Percentiles rank a stretch among this genome's conserved stretches.
Evolutionary conservation across 2,113 vertebrate species (phyloP).

Genomic region (Lates calcarifer): DNA sequence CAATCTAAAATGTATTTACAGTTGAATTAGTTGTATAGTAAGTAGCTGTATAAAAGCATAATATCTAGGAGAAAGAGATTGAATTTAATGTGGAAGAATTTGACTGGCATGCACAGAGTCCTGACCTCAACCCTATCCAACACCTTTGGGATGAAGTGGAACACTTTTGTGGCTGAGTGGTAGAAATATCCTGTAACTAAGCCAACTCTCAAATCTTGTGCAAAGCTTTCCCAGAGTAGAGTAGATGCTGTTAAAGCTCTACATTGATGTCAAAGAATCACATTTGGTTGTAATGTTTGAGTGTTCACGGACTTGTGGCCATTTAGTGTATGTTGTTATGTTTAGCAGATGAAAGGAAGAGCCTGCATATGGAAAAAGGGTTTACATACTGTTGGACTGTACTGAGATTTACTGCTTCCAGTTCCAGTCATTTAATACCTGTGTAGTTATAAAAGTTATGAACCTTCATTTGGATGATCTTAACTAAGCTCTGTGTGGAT

Average conservation of each 20-base stretch:
- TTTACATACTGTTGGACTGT: background rate
- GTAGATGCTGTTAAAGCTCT: background rate
- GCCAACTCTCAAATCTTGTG: background rate
- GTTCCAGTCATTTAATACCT: conserved; percentile 37
- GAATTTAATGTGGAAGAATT: background rate
- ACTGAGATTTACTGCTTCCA: background rate
- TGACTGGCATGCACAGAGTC: no score
- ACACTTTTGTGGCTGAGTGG: conserved; percentile 14
- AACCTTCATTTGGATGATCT: conserved; percentile 43
- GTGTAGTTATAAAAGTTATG: conserved; percentile 36
- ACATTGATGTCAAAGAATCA: conserved; percentile 3
- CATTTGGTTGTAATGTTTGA: background rate
- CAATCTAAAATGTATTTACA: no score
- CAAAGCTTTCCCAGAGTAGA: background rate
- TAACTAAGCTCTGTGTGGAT: conserved; percentile 37
- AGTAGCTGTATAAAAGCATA: no score
- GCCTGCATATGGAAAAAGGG: background rate
- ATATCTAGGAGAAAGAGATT: background rate
- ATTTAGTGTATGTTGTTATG: background rate
- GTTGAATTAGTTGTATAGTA: no score
- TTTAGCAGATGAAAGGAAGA: background rate
- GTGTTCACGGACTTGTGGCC: background rate
- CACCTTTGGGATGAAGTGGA: background rate
- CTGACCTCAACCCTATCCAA: background rate
- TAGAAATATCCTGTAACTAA: background rate